Percentiles rank a stretch among this genome's conserved stretches.
These are phyloP conservation scores for Andrena bicolor DNA, from an alignment of 2,888 invertebrate species.

Conservation along the genomic window DNA sequence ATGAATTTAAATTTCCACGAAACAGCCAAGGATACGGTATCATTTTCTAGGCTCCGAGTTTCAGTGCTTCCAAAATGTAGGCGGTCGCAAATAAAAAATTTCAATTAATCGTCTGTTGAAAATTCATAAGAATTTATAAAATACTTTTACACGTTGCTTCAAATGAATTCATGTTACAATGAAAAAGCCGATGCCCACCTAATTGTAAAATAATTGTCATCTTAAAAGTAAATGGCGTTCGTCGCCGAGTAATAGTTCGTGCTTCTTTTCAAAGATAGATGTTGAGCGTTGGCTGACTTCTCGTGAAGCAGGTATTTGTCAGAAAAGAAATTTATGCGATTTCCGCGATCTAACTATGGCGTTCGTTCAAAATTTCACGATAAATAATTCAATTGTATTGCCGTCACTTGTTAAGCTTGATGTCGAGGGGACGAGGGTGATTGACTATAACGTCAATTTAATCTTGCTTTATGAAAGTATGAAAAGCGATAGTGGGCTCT, in stretches of 20 bases:
- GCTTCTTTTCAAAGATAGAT: slow-evolving; percentile 78
- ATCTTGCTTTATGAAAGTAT: neutral
- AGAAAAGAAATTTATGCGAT: too few species aligned
- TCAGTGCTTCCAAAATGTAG: slow-evolving; percentile 75
- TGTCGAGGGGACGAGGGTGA: neutral
- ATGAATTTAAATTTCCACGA: too few species aligned
- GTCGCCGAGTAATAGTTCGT: slow-evolving; percentile 63
- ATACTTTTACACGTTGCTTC: slow-evolving; percentile 73
- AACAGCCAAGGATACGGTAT: slow-evolving; percentile 21
- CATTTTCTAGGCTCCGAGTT: slow-evolving; percentile 67
- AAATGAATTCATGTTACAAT: slow-evolving; percentile 76
- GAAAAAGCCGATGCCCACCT: too few species aligned
- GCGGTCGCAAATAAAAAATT: too few species aligned
- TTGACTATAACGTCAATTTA: slow-evolving; percentile 9
- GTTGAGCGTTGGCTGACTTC: slow-evolving; percentile 66
- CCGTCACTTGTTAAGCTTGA: neutral
- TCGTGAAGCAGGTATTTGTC: slow-evolving; percentile 7
- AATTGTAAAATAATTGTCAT: too few species aligned
- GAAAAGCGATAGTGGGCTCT: neutral
- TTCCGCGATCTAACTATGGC: too few species aligned
- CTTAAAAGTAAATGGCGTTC: slow-evolving; percentile 52
- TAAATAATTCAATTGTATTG: neutral
- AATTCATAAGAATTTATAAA: slow-evolving; percentile 82
- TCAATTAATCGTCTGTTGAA: slow-evolving; percentile 65
- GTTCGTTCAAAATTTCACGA: slow-evolving; percentile 33